Evolutionary conservation across 2,797 vertebrate genomes (phyloP), one percentile per base, ranked within the genome.

Genomic region (Oryzias sinensis): DNA sequence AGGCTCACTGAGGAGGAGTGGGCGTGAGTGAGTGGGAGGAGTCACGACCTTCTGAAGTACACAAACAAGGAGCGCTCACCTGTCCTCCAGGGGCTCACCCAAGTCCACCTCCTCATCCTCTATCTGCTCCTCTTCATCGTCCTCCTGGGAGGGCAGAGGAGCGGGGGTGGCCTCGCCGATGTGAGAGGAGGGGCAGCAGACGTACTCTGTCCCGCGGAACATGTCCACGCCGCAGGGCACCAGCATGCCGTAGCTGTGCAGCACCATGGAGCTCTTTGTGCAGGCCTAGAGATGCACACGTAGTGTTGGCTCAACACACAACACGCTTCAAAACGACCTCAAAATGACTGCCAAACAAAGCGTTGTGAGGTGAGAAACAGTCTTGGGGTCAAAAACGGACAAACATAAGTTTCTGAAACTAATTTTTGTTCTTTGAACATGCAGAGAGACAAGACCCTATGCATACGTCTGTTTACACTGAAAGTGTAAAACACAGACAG

Each of bases 171-270:
- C 40, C 42, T 89, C 89, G 43, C 59, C 85, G 0, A 44, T 7
- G 43, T 82, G 94, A 5, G 91, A 77, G 15, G 93, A 54, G 4
- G 96, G 96, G 83, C 97, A 99, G 86, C 97, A 99, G 0, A 98
- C 97, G 0, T 97, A 98, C 50, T 99, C 97, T 0, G 95, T 97
- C 59, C 97, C 97, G 0, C 92, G 92, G 91, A 99, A 99, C 88
- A 93, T 91, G 87, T 98, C 94, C 0, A 97, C 92, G 15, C 93
- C 96, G 0, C 97, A 99, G 51, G 97, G 97, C 65, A 97, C 90
- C 78, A 99, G 89, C 94, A 99, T 99, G 53, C 96, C 96, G 0
- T 97, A 98, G 85, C 93, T 96, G 84, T 97, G 94, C 55, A 99
- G 89, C 71, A 91, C 86, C 93, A 93, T 95, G 49, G 92, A 90